Evolutionary conservation across 2,113 vertebrate species (phyloP).

Genomic region (Piprites chloris): DNA sequence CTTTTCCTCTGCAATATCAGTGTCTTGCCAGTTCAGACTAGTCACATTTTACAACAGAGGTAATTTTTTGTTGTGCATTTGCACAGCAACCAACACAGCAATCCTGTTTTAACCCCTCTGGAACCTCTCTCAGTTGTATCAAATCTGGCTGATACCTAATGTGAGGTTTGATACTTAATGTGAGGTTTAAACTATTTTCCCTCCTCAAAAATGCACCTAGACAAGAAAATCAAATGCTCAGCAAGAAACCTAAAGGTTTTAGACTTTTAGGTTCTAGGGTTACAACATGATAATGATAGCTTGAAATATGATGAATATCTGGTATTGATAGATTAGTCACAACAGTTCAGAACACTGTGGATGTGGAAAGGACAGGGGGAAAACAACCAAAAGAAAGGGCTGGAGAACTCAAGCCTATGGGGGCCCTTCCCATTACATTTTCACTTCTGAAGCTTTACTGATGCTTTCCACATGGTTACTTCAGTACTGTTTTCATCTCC

Average conservation of each 20-base stretch:
- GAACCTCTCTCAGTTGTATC: neutral
- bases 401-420: neutral
- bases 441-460: neutral
- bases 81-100: neutral
- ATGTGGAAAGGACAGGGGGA: neutral
- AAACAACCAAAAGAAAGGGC: neutral
- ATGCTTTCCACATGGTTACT: neutral
- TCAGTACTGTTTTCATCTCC: neutral
- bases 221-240: neutral
- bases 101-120: neutral
- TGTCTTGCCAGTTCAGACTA: neutral
- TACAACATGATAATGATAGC: neutral
- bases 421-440: neutral
- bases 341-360: neutral
- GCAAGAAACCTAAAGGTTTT: neutral
- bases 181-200: neutral
- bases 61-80: neutral
- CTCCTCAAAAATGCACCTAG: neutral
- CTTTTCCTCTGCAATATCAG: neutral
- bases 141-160: neutral
- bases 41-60: neutral
- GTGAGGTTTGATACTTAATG: neutral
- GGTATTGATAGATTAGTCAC: neutral
- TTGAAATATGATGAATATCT: neutral
- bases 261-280: neutral